Evolutionary conservation across 2,113 vertebrate genomes (phyloP).

Genomic region (Pteropus alecto): DNA sequence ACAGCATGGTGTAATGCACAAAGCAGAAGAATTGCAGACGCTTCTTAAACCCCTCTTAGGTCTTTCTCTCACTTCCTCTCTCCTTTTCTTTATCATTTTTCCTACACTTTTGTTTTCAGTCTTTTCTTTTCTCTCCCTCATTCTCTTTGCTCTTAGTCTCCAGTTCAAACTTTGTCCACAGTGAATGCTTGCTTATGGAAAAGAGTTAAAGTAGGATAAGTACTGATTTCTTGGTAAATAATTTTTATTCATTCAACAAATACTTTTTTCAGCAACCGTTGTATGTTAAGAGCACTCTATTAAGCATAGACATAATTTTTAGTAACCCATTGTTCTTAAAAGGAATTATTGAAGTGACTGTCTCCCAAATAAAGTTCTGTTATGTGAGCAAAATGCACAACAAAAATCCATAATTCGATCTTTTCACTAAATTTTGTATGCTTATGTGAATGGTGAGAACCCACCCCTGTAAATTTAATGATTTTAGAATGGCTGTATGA

Average conservation of each 20-base stretch:
- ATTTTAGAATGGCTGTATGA: neutral
- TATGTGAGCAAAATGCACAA: neutral
- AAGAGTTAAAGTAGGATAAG: neutral
- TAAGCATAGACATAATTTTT: neutral
- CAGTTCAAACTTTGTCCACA: neutral
- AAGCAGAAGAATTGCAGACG: neutral
- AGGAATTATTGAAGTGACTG: neutral
- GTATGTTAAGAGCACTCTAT: neutral
- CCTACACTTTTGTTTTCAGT: neutral
- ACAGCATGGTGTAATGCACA: fast-evolving
- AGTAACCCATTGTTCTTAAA: neutral
- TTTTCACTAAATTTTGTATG: neutral
- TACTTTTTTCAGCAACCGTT: neutral
- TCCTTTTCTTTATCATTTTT: neutral
- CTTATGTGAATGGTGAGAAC: neutral
- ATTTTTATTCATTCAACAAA: conserved; percentile 2
- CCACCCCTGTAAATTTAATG: neutral
- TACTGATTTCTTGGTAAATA: neutral
- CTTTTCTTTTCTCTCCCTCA: neutral
- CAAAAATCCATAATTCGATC: neutral
- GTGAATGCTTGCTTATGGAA: neutral
- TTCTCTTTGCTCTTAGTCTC: neutral
- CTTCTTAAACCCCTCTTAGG: neutral
- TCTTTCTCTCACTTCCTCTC: neutral
- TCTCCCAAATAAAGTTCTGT: neutral